Evolutionary conservation across 2,797 vertebrate species (phyloP).

Genomic region (Phyllotis vaccarum): DNA sequence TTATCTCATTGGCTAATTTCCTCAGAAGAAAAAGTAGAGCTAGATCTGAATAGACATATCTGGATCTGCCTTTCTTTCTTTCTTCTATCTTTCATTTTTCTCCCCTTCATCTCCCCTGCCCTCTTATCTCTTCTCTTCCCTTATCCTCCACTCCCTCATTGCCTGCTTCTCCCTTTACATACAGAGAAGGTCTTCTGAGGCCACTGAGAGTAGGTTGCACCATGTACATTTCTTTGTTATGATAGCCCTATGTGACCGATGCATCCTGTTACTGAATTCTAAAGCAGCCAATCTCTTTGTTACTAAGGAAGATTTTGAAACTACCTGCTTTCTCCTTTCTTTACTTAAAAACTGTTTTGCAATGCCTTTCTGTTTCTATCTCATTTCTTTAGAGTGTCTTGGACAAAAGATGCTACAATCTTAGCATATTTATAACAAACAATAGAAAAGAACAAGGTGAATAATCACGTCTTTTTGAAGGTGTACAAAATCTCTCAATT

Average conservation of each 20-base stretch:
- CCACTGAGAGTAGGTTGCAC: neutral
- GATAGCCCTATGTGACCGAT: too few relatives aligned
- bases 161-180: accelerated
- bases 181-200: neutral
- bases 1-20: neutral
- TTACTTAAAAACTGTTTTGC: neutral
- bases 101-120: too few relatives aligned
- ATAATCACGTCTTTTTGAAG: neutral
- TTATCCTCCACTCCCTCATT: neutral
- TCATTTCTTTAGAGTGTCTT: neutral
- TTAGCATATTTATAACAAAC: neutral
- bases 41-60: neutral
- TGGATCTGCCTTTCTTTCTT: too few relatives aligned
- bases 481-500: neutral
- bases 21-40: neutral
- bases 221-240: neutral
- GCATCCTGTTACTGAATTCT: neutral
- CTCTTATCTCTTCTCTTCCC: neutral
- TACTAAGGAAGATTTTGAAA: neutral
- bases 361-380: neutral
- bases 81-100: too few relatives aligned
- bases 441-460: neutral
- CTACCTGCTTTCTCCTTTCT: neutral
- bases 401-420: neutral
- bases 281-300: neutral